phyloP scores from a whole-genome alignment of 2,888 invertebrate species.

The Automeris io region DNA sequence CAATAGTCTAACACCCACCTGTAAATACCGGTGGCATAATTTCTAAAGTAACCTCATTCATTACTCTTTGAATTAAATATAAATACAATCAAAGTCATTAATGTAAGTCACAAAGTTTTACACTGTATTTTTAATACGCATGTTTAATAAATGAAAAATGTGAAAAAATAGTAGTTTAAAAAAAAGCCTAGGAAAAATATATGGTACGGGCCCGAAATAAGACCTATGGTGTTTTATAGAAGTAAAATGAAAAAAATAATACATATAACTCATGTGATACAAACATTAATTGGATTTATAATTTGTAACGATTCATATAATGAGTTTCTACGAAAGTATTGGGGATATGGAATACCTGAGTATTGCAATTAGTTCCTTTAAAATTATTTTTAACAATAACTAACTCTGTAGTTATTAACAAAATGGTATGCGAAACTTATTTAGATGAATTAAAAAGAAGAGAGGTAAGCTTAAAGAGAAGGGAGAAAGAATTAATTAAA shows the following conservation, averaged over 20 bases:
- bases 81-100: not conserved
- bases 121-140: not conserved
- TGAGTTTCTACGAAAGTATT: no score
- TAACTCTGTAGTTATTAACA: not conserved
- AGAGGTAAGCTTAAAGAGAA: conserved; percentile 17
- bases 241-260: no score
- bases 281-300: no score
- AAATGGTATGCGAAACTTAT: not conserved
- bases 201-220: no score
- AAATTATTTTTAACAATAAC: no score
- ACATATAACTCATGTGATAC: no score
- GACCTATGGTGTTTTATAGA: no score
- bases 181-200: not conserved
- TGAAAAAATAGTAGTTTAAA: not conserved
- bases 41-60: not conserved
- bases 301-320: no score
- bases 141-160: not conserved
- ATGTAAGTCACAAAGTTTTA: not conserved
- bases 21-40: not conserved
- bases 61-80: not conserved
- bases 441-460: conserved; percentile 16
- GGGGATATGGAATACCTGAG: no score
- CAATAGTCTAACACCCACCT: not conserved
- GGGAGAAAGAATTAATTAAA: conserved; percentile 25
- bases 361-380: no score